These are phyloP conservation scores for Pleuronectes platessa DNA, from an alignment of 2,113 vertebrate species.

Conservation along the genomic window DNA sequence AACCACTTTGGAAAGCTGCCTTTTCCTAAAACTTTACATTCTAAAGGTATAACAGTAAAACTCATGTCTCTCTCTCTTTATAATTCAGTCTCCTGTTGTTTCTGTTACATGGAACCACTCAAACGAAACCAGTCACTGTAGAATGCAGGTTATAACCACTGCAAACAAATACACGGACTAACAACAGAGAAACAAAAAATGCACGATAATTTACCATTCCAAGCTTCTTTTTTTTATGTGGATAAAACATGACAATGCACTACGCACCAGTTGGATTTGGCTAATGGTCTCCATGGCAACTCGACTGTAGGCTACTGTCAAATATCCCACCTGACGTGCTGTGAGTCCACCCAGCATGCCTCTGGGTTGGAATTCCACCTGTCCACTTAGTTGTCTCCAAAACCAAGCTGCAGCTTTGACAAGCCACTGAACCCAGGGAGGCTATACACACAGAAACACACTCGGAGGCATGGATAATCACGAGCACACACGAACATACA, in stretches of 20 bases:
- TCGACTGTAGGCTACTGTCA: slow-evolving; percentile 5
- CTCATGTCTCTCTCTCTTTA: too few species aligned
- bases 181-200: neutral
- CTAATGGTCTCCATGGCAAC: slow-evolving; percentile 55
- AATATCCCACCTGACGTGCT: slow-evolving; percentile 40
- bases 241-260: slow-evolving; percentile 1
- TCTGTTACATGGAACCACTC: too few species aligned
- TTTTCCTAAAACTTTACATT: too few species aligned
- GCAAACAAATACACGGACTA: neutral
- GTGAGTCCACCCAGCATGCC: slow-evolving; percentile 41
- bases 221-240: neutral
- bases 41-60: too few species aligned
- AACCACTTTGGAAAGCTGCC: too few species aligned
- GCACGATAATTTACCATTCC: neutral
- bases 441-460: neutral
- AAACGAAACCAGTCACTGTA: too few species aligned
- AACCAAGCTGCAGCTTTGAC: slow-evolving; percentile 45
- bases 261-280: neutral
- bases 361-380: slow-evolving; percentile 54
- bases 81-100: neutral
- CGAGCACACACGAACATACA: neutral
- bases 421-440: slow-evolving; percentile 22
- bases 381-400: slow-evolving; percentile 42
- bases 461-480: neutral
- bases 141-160: neutral